phyloP scores from a whole-genome alignment of 2,797 vertebrate species.

The Myiotriccus ornatus region DNA sequence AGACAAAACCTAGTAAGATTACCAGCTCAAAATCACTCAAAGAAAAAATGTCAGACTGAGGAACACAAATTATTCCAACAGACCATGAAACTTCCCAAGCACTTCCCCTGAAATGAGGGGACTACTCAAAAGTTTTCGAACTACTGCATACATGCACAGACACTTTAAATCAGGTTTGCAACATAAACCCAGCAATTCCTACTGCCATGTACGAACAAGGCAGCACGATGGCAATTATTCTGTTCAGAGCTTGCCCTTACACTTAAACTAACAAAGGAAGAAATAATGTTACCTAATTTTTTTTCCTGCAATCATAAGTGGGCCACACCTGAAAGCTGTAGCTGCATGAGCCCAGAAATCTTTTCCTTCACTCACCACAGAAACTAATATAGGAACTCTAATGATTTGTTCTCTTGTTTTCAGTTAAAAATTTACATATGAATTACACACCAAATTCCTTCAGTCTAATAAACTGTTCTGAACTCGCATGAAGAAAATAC shows the following conservation, averaged over 20 bases:
- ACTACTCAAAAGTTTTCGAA: not conserved
- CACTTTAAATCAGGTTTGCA: not conserved
- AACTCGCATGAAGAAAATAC: not conserved
- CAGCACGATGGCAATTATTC: rapidly evolving
- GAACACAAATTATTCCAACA: not conserved
- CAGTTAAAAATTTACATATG: conserved; percentile 56
- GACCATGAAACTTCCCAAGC: not conserved
- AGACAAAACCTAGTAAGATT: not conserved
- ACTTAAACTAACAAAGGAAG: not conserved
- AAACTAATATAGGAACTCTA: conserved; percentile 15
- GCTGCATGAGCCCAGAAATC: not conserved
- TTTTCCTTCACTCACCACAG: conserved; percentile 9
- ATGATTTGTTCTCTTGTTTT: conserved; percentile 4
- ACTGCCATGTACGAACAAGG: not conserved
- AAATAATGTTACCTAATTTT: not conserved
- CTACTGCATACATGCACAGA: not conserved
- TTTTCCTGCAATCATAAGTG: not conserved
- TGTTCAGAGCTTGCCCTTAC: not conserved
- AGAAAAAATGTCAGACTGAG: not conserved
- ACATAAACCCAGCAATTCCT: not conserved
- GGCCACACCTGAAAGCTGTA: not conserved
- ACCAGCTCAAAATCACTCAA: not conserved
- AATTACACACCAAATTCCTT: conserved; percentile 47
- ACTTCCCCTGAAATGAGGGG: not conserved
- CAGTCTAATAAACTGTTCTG: conserved; percentile 32